Evolutionary conservation across 1,140 invertebrate species (phyloP).

Genomic region (Arion vulgaris): DNA sequence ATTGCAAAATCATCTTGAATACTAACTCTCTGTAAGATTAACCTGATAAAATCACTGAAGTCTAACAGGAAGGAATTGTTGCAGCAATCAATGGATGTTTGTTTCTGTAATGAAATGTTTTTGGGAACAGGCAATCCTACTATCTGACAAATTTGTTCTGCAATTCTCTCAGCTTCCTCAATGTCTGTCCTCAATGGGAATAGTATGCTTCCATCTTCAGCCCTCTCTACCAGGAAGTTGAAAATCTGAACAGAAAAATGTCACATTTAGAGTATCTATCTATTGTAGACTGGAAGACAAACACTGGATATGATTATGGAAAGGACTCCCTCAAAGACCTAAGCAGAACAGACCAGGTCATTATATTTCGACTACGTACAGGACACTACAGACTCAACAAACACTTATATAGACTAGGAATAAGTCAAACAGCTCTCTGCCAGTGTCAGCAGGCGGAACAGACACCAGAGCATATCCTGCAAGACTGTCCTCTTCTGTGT

Average conservation of each 20-base stretch:
- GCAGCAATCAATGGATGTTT: background rate
- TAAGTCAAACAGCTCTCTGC: no score
- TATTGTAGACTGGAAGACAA: no score
- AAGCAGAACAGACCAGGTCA: no score
- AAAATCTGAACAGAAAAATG: conserved; percentile 70
- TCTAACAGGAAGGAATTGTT: conserved; percentile 77
- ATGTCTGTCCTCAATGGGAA: conserved; percentile 61
- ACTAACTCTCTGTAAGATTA: conserved; percentile 7
- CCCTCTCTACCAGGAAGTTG: conserved; percentile 80
- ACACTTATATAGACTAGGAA: no score
- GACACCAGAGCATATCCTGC: no score
- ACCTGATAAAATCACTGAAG: conserved; percentile 80
- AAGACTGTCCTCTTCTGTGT: no score
- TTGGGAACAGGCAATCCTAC: conserved; percentile 47
- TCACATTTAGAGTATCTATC: background rate
- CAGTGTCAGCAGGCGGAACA: no score
- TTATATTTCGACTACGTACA: no score
- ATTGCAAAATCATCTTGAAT: conserved; percentile 76
- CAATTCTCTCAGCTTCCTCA: conserved; percentile 68
- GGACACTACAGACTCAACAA: no score
- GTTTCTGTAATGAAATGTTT: background rate
- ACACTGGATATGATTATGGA: no score
- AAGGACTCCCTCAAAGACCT: no score
- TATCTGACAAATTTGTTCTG: conserved; percentile 60
- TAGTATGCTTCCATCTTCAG: conserved; percentile 54